Evolutionary conservation across 1,140 invertebrate genomes (phyloP), one percentile per base, ranked within the genome.

Genomic region (Drosophila grimshawi): DNA sequence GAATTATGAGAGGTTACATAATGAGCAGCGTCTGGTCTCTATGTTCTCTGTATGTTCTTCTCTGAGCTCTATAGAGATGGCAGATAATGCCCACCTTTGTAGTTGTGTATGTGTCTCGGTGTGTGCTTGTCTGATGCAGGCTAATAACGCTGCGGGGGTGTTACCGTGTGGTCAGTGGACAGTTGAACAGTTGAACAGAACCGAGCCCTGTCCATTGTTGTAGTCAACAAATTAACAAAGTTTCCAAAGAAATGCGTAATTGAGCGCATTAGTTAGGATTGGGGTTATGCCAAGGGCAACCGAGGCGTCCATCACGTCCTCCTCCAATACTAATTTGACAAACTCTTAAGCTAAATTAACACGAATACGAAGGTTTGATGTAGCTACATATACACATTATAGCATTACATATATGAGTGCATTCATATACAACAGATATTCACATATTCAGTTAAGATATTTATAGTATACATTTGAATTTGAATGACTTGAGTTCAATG

Each of bases 1-100:
- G 83, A 88, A 88, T 88, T 88, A 88, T 88, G 83, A 88, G 83
- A 88, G 85, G 83, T 89, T 89, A 89, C 83, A 88, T 88, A 88
- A 88, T 88, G 85, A 88, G 83, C 35, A 66, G 10, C 56, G 66
- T 71, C 53, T 59, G 76, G 8, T 45, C 49, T 43, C 32, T 27
- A 37, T 43, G 37, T 45, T n/a, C 29, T 37, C 39, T 43, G 3
- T 76, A 29, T 32, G 19, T 19, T 19, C 48, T 19, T 19, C 48
- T 30, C 33, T 51, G 32, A 62, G 45, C 46, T 41, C 32, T 6
- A 27, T 19, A 59, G 60, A 69, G 72, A 70, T 69, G 72, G 6
- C 66, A 71, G 72, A 78, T 78, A 78, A 66, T 57, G 19, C 19
- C 19, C 19, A 51, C 56, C 51, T 27, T 7, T 60, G 46, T 48